A percentile compares a stretch with the other conserved stretches of the same genome.
Evolutionary conservation across 2,113 vertebrate species (phyloP).

Genomic region (Turnix velox): DNA sequence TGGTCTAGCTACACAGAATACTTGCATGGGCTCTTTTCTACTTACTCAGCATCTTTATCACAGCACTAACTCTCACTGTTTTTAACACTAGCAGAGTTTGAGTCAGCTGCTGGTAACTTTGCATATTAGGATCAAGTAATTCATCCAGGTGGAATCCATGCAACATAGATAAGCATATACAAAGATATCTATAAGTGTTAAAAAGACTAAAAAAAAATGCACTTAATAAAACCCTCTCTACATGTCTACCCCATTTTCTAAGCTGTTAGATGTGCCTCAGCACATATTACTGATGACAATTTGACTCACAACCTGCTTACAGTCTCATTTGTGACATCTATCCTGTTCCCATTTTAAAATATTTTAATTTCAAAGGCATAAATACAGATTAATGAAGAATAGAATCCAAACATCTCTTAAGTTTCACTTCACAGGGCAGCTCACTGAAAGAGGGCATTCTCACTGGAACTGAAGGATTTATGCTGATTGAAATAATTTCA

Average conservation of each 20-base stretch:
- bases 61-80: background rate
- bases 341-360: background rate
- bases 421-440: background rate
- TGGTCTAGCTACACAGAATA: background rate
- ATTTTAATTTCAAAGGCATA: background rate
- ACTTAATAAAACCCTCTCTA: background rate
- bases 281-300: background rate
- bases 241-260: background rate
- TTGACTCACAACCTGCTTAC: background rate
- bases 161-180: background rate
- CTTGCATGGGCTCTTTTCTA: rapidly evolving
- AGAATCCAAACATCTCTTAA: background rate
- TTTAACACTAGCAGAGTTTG: background rate
- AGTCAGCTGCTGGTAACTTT: background rate
- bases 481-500: background rate
- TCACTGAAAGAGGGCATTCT: background rate
- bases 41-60: background rate
- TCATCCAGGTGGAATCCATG: background rate
- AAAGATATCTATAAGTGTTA: background rate
- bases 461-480: background rate
- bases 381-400: background rate
- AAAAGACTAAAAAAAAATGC: background rate
- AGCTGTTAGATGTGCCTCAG: background rate
- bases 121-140: background rate
- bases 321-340: background rate